Base-by-base conservation (phyloP, 2,888 invertebrate genomes). In the Galerucella nymphaeae region DNA sequence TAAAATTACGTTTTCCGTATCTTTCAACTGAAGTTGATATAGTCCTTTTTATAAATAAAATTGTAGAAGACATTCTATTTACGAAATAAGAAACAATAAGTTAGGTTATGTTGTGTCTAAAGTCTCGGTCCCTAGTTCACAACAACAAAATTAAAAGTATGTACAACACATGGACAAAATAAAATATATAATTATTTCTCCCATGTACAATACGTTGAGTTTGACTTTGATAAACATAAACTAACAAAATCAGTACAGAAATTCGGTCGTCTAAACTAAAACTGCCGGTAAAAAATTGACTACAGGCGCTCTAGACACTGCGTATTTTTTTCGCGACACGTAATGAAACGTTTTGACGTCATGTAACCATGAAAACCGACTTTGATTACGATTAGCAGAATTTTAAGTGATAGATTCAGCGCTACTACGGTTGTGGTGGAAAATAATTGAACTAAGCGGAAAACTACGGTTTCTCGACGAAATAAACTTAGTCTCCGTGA, bases 1-100 rank as follows among this genome's bases (percentile, higher is more conserved):
- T 89, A 81, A 96, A 96, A 87, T 96, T 96, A 76, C 92, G 89
- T 86, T 95, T 95, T 1, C 95, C 94, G 74, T 87, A 84, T 67
- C 88, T 81, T 8, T 81, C 78, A 2, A 87, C 82, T 1, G 90
- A 87, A 1, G 91, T 91, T 42, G 88, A 87, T 77, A 91, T 89
- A 38, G 83, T 77, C 74, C 90, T 84, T 76, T 83, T 85, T 73
- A 88, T 80, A 77, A 87, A 81, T 70, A 85, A 79, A 79, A 83
- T 84, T 45, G 79, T 65, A 61, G 82, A 80, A 67, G 85, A 81
- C 83, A 83, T 83, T 76, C 70, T 58, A 41, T 16, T 76, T 62
- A n/a, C 4, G 10, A 16, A 58, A 5, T 8, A 58, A 58, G 10
- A 16, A 58, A 5, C 11, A 58, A 58, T 30, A 58, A 6, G 14